Base-by-base conservation (phyloP, 2,113 vertebrate species). In the Nothoprocta pentlandii region DNA sequence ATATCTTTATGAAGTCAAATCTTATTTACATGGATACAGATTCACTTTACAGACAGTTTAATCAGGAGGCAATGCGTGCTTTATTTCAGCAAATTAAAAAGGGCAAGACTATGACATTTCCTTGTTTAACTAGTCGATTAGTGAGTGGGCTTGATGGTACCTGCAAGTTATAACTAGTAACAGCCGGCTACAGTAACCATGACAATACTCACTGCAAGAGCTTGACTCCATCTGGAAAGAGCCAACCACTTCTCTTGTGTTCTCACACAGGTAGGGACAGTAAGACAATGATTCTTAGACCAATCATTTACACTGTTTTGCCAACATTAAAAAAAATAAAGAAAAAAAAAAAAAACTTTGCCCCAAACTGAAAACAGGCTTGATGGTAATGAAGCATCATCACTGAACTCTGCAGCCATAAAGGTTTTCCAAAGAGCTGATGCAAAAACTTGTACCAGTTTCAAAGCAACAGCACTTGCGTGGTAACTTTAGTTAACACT, bases 1-100 rank as follows among this genome's bases (percentile, higher is more conserved):
- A 92, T 94, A 97, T 93, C 89, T 98, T 97, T 97, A 97, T 97
- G 91, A 92, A 95, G 83, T 95, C 95, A 58, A 39, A 95, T 97
- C 95, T 97, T 97, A 97, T 98, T 97, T 97, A 98, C 97, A 98
- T 82, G 87, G 80, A 96, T 96, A 97, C 58, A 97, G 97, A 97
- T 93, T 96, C 97, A 95, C 93, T 97, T 97, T 96, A 97, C 95
- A 97, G 96, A 82, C 77, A 87, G 80, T 86, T 89, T 49, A 70
- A 94, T 95, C 78, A 85, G 89, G 96, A 90, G 92, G 92, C 96
- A 96, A 91, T 41, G 2, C 19, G 85, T 97, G 94, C 94, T 97
- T 96, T 95, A 93, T 93, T 96, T 95, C 92, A 95, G 96, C 97
- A 95, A 95, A 94, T 96, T 91, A 92, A 82, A 88, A 80, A 84